Base-by-base conservation (phyloP, 2,113 vertebrate species). In the Platichthys flesus region DNA sequence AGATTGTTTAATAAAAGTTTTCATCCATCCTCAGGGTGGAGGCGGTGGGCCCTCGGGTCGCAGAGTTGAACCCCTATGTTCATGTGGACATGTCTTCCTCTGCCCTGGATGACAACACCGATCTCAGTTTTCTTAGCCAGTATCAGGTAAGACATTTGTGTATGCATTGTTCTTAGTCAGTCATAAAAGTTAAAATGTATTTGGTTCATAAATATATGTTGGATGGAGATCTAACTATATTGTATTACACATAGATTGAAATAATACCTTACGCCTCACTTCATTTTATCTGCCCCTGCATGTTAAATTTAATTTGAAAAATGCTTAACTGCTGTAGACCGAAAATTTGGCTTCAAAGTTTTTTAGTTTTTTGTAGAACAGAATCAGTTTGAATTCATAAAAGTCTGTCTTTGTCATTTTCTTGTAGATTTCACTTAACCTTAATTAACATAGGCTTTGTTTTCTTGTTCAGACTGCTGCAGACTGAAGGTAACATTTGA, bases 61-160 rank as follows among this genome's bases (percentile, higher is more conserved):
- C 96, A 67, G 97, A 98, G 82, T 90, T 99, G 79, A 99, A 99
- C 92, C 97, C 98, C 0, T 97, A 99, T 35, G 98, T 99, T 67
- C 95, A 94, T 57, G 96, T 99, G 66, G 95, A 94, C 69, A 92
- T 94, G 58, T 98, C 95, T 6, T 93, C 92, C 74, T 76, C 90
- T 54, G 81, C 93, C 54, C 88, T 99, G 61, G 94, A 96, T 64
- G 95, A 96, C 85, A 93, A 81, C 21, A 95, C 96, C 57, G 96
- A 98, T 87, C 93, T 99, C 67, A 94, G 95, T 84, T 99, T 99
- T 85, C 95, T 99, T 55, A 93, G 84, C 71, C 93, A 94, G 71
- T 97, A 96, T 82, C 97, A 98, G 95, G 97, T 97, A 86, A 68
- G 80, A 54, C 16, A 2, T 31, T 24, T 49, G 40, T 60, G 2